Conservation (phyloP, 2,888 invertebrate genomes). For the Subacronicta megacephala region DNA sequence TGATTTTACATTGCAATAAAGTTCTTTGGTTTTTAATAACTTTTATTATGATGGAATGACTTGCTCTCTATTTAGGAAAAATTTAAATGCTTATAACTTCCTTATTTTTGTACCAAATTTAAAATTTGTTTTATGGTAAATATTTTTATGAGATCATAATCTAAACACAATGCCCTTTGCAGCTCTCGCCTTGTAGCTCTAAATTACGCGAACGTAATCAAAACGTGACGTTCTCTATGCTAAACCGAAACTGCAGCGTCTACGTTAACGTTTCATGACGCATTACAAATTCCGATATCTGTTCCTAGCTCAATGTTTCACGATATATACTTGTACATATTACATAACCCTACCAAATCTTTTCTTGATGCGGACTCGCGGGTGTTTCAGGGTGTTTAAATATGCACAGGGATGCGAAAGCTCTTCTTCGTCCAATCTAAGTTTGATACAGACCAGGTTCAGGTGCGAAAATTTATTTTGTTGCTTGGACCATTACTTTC, state of each 20-base stretch:
- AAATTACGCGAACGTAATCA: too few species aligned
- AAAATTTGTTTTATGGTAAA: too few species aligned
- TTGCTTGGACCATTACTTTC: background rate
- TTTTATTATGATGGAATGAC: too few species aligned
- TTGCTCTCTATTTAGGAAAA: too few species aligned
- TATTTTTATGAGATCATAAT: too few species aligned
- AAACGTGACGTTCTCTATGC: too few species aligned
- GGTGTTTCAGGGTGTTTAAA: slow-evolving; percentile 15
- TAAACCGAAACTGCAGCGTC: background rate
- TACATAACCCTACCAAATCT: slow-evolving; percentile 1
- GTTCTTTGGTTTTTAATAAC: too few species aligned
- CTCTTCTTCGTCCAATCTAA: slow-evolving; percentile 23
- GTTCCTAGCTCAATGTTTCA: slow-evolving; percentile 7
- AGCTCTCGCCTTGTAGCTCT: too few species aligned
- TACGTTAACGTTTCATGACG: slow-evolving; percentile 12
- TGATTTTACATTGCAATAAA: too few species aligned
- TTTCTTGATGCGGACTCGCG: slow-evolving; percentile 4
- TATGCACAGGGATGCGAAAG: slow-evolving; percentile 13
- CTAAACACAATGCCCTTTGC: too few species aligned
- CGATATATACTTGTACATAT: slow-evolving; percentile 8
- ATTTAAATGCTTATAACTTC: too few species aligned
- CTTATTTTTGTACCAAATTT: too few species aligned
- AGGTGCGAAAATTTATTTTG: background rate
- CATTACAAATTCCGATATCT: slow-evolving; percentile 10
- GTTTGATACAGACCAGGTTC: slow-evolving; percentile 5